phyloP scores from a whole-genome alignment of 2,113 vertebrate species.

The Gasterosteus aculeatus region DNA sequence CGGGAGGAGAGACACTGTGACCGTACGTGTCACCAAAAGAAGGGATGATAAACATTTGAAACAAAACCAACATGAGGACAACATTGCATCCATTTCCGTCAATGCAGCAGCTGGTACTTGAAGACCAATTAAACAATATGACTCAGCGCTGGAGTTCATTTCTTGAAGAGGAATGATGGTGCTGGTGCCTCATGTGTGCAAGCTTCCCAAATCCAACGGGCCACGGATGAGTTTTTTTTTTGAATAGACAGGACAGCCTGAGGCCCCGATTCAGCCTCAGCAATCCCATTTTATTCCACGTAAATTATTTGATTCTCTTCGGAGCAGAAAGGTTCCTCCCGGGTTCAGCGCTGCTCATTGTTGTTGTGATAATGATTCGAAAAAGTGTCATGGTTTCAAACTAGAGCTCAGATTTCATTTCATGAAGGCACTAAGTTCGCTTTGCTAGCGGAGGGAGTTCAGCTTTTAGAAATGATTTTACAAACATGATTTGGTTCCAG shows the following conservation, averaged over 20 bases:
- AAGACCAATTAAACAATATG: too few species aligned
- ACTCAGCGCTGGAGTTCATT: not conserved
- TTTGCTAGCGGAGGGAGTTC: not conserved
- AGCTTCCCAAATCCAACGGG: not conserved
- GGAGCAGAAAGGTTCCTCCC: not conserved
- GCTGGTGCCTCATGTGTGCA: not conserved
- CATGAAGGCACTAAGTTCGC: not conserved
- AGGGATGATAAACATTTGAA: too few species aligned
- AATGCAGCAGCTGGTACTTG: too few species aligned
- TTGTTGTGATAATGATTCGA: not conserved
- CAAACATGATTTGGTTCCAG: not conserved
- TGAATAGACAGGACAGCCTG: not conserved
- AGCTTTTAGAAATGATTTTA: not conserved
- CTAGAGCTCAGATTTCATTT: not conserved
- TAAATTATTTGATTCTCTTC: not conserved
- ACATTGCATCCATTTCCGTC: too few species aligned
- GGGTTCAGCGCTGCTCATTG: not conserved
- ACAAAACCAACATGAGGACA: too few species aligned
- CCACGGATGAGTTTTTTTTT: not conserved
- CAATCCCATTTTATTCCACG: not conserved
- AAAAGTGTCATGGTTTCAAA: not conserved
- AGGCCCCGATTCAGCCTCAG: not conserved
- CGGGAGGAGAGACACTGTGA: too few species aligned
- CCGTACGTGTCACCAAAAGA: too few species aligned
- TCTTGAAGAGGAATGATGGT: not conserved